A percentile compares a stretch with the other conserved stretches of the same genome.
phyloP scores from a whole-genome alignment of 2,797 vertebrate species.

The Glossophaga mutica region DNA sequence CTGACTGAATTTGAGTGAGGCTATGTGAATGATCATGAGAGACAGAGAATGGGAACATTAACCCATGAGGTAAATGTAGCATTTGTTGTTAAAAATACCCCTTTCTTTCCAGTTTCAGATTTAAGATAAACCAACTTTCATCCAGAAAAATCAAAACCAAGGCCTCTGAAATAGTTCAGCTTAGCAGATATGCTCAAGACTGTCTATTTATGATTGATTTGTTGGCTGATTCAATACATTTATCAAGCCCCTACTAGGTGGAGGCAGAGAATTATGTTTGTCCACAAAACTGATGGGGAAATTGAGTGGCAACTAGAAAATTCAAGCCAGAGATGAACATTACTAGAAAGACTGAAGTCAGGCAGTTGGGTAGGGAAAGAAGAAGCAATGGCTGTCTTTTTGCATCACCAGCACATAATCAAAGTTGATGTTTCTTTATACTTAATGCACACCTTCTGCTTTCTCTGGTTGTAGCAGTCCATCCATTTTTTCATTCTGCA shows the following conservation, averaged over 20 bases:
- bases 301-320: not conserved
- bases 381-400: not conserved
- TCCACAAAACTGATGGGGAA: not conserved
- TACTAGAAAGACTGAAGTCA: not conserved
- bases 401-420: not conserved
- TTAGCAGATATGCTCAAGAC: not conserved
- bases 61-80: not conserved
- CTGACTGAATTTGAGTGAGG: not conserved
- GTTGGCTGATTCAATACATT: not conserved
- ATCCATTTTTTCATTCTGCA: not conserved
- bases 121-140: slow-evolving; percentile 1
- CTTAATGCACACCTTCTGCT: not conserved
- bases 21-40: not conserved
- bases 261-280: not conserved
- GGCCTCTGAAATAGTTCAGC: not conserved
- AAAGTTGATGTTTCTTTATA: not conserved
- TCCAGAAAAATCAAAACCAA: not conserved
- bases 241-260: not conserved
- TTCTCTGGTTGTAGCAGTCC: not conserved
- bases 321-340: not conserved
- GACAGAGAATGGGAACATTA: not conserved
- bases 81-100: not conserved
- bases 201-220: not conserved
- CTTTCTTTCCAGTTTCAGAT: not conserved
- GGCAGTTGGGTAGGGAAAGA: not conserved